These are phyloP conservation scores for Coregonus clupeaformis DNA, from an alignment of 2,113 vertebrate genomes.

Conservation along the genomic window DNA sequence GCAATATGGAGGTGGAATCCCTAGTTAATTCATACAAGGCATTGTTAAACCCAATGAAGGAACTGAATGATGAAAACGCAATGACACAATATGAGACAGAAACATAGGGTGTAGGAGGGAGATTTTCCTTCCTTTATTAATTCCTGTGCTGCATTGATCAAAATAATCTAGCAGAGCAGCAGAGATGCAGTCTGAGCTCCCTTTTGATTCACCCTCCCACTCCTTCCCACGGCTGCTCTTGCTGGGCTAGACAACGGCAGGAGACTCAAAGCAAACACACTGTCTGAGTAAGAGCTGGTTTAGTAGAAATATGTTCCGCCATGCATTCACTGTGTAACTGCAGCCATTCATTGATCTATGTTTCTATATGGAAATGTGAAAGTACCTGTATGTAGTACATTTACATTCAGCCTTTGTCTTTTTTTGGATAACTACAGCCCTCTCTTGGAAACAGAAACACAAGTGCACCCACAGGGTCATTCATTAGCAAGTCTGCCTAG, in stretches of 20 bases:
- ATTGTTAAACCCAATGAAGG: not conserved
- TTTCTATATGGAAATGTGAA: too few species aligned
- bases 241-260: not conserved
- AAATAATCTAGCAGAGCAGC: not conserved
- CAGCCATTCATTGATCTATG: too few species aligned
- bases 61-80: not conserved
- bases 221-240: not conserved
- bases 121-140: not conserved
- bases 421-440: too few species aligned
- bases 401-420: too few species aligned
- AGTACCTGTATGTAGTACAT: too few species aligned
- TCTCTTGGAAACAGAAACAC: not conserved
- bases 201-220: constrained; percentile 1
- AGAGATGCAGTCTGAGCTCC: constrained; percentile 5
- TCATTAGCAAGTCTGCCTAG: not conserved
- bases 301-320: not conserved
- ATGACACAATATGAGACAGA: not conserved
- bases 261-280: not conserved
- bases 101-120: not conserved
- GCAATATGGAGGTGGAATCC: not conserved
- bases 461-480: not conserved
- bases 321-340: too few species aligned
- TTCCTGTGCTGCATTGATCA: not conserved
- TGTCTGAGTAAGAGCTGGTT: not conserved
- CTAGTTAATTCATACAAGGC: not conserved